These are phyloP conservation scores for Cinclus mexicanus DNA, from an alignment of 2,113 vertebrate genomes.

Conservation along the genomic window DNA sequence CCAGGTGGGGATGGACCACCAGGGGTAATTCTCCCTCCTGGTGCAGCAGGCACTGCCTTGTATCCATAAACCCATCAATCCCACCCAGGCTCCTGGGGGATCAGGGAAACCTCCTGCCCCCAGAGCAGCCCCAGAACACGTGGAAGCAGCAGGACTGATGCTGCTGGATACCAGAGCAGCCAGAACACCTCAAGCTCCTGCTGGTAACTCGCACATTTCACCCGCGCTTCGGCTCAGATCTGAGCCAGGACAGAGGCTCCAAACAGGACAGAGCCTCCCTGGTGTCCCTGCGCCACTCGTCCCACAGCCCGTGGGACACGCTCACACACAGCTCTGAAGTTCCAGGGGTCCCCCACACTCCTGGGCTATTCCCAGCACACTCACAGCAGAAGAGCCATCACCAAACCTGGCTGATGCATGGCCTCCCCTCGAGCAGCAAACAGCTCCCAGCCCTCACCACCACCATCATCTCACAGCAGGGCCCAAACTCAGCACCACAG, in stretches of 20 bases:
- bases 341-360: rapidly evolving
- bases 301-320: not conserved
- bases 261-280: rapidly evolving
- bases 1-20: not conserved
- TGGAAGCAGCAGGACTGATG: not conserved
- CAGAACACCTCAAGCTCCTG: too few relatives aligned
- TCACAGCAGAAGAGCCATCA: not conserved
- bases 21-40: not conserved
- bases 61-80: not conserved
- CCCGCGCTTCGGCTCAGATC: not conserved
- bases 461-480: rapidly evolving
- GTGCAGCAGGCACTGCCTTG: rapidly evolving
- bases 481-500: not conserved
- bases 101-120: not conserved
- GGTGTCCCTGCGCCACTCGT: rapidly evolving
- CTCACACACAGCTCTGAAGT: too few relatives aligned
- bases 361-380: not conserved
- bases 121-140: not conserved
- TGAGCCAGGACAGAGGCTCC: not conserved
- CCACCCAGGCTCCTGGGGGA: not conserved
- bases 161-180: not conserved
- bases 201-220: not conserved
- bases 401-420: rapidly evolving
- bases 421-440: not conserved
- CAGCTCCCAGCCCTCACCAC: not conserved